phyloP scores from a whole-genome alignment of 2,888 invertebrate genomes.

The Pseudeuparius sepicola region DNA sequence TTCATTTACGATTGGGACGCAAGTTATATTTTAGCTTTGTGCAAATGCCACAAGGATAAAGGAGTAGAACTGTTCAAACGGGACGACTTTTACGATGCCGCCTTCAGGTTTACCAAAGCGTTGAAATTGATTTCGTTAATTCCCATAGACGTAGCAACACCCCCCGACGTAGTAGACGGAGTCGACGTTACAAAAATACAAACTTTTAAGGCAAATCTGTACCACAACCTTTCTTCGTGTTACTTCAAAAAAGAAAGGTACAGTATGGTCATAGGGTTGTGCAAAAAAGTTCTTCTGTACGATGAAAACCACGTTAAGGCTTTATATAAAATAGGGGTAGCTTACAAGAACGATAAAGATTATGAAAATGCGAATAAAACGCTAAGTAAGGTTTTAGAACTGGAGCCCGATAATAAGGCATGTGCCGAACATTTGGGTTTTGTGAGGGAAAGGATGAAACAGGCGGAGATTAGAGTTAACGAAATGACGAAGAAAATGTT shows the following conservation, averaged over 20 bases:
- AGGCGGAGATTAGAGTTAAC: slow-evolving; percentile 49
- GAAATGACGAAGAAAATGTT: slow-evolving; percentile 46
- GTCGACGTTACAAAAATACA: slow-evolving; percentile 44
- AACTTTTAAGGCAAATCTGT: slow-evolving; percentile 54
- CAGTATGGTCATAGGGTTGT: slow-evolving; percentile 55
- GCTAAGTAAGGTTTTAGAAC: slow-evolving; percentile 44
- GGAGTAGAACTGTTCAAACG: slow-evolving; percentile 55
- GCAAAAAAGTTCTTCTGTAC: slow-evolving; percentile 40
- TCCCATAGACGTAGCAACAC: slow-evolving; percentile 39
- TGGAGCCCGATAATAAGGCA: slow-evolving; percentile 58
- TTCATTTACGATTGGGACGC: slow-evolving; percentile 40
- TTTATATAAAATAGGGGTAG: slow-evolving; percentile 42
- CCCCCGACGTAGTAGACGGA: slow-evolving; percentile 42
- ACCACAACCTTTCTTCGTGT: slow-evolving; percentile 76
- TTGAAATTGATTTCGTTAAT: slow-evolving; percentile 63
- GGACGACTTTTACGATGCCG: slow-evolving; percentile 50
- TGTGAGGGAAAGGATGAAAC: slow-evolving; percentile 46
- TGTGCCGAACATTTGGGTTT: slow-evolving; percentile 48
- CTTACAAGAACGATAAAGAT: slow-evolving; percentile 47
- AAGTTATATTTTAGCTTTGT: slow-evolving; percentile 37
- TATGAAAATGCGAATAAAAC: slow-evolving; percentile 55
- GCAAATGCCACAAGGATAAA: slow-evolving; percentile 40
- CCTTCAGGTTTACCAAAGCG: slow-evolving; percentile 60
- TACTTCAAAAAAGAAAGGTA: slow-evolving; percentile 60
- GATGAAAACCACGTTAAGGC: slow-evolving; percentile 40